phyloP scores from a whole-genome alignment of 2,113 vertebrate species.

The Apodemus sylvaticus region DNA sequence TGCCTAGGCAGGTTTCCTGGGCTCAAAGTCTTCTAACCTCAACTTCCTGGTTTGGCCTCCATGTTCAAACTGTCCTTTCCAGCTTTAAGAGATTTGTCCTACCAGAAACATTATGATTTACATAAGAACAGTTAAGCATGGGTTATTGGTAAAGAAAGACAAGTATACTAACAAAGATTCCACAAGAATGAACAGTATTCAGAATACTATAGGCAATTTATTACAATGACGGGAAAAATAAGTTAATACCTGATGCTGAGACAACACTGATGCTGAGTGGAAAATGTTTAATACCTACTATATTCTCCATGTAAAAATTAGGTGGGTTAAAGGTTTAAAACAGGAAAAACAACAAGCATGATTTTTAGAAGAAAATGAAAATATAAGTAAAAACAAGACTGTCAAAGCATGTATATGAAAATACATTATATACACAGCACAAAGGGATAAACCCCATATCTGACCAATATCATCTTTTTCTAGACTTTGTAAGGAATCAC shows the following conservation, averaged over 20 bases:
- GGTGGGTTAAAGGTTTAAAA: background rate
- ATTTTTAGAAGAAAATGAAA: slow-evolving; percentile 29
- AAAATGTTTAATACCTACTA: background rate
- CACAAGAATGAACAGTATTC: background rate
- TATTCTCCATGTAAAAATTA: background rate
- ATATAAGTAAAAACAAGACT: slow-evolving; percentile 32
- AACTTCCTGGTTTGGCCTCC: background rate
- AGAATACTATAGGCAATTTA: background rate
- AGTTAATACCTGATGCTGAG: background rate
- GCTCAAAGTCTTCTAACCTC: background rate
- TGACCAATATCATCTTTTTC: background rate
- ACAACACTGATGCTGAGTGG: background rate
- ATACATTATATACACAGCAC: background rate
- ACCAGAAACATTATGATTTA: background rate
- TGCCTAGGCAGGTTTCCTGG: background rate
- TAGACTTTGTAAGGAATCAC: background rate
- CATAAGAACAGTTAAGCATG: background rate
- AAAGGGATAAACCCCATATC: background rate
- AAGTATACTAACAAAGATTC: background rate
- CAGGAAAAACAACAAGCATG: slow-evolving; percentile 11
- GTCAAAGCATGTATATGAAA: background rate
- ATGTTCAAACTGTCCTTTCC: no score
- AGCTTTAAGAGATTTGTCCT: background rate
- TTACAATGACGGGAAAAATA: background rate
- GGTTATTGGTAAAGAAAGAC: background rate